Percentiles rank a stretch among this genome's conserved stretches.
Evolutionary conservation across 2,888 invertebrate genomes (phyloP).

Genomic region (Malthinus seriepunctatus): DNA sequence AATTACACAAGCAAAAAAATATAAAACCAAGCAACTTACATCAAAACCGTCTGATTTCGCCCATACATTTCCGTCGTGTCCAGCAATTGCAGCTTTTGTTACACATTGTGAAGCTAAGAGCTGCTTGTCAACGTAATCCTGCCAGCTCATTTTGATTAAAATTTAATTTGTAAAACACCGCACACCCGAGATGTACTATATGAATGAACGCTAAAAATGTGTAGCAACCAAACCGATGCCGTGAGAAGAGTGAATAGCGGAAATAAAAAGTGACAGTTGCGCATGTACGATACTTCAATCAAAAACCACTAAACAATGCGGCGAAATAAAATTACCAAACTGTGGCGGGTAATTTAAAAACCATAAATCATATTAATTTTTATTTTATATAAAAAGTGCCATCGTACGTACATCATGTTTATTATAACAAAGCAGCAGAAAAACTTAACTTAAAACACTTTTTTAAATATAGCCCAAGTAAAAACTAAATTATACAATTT

Average conservation of each 20-base stretch:
- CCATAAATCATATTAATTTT: too few species aligned
- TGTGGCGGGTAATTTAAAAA: constrained; percentile 2
- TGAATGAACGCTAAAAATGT: constrained; percentile 40
- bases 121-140: constrained; percentile 98
- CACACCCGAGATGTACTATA: constrained; percentile 43
- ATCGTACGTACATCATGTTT: not conserved
- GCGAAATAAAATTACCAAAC: constrained; percentile 15
- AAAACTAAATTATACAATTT: constrained; percentile 1
- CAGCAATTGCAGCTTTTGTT: constrained; percentile 92
- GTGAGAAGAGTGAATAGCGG: constrained; percentile 39
- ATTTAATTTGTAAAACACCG: constrained; percentile 43
- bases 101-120: constrained; percentile 94
- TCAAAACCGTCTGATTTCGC: constrained; percentile 92
- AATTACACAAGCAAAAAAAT: not conserved
- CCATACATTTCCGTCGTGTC: constrained; percentile 95
- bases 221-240: constrained; percentile 43
- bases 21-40: constrained; percentile 66
- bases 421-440: constrained; percentile 1
- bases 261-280: constrained; percentile 46
- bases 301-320: constrained; percentile 8
- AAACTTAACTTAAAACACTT: not conserved
- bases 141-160: constrained; percentile 85
- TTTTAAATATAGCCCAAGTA: too few species aligned
- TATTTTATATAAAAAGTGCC: too few species aligned
- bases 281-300: constrained; percentile 34